Conservation (phyloP, 2,797 vertebrate species). For the Galagoides demidoff region DNA sequence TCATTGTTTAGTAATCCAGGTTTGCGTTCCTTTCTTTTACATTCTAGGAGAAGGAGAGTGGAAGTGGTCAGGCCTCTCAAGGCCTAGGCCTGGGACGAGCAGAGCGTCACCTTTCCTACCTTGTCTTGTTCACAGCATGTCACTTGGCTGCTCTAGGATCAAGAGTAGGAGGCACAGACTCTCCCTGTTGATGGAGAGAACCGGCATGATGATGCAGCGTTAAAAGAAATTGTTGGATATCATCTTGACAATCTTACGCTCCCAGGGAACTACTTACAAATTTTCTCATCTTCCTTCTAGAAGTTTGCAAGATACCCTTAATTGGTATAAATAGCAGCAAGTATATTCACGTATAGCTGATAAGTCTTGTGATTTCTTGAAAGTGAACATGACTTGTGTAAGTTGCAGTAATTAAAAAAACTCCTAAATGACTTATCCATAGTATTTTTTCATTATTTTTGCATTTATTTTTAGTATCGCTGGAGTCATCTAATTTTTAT, state of each 20-base stretch:
- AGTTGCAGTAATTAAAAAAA: not conserved
- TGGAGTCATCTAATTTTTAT: slow-evolving; percentile 42
- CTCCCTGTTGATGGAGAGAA: not conserved
- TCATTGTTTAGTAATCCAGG: not conserved
- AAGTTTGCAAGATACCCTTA: not conserved
- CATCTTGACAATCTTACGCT: not conserved
- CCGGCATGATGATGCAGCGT: too few relatives aligned
- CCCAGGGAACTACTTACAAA: not conserved
- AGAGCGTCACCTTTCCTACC: not conserved
- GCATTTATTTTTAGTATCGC: slow-evolving; percentile 51
- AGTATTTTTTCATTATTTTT: not conserved
- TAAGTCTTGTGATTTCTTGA: not conserved
- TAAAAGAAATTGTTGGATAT: not conserved
- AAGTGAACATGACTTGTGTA: not conserved
- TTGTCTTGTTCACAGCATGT: not conserved
- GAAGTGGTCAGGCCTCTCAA: not conserved
- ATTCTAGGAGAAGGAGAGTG: not conserved
- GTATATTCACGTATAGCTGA: not conserved
- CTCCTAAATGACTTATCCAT: not conserved
- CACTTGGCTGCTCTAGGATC: not conserved
- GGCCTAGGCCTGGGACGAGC: not conserved
- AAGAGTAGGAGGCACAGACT: not conserved
- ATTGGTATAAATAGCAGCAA: not conserved
- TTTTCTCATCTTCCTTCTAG: not conserved
- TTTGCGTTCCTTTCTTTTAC: not conserved